Conservation (phyloP, 2,113 vertebrate species). For the Pandion haliaetus region DNA sequence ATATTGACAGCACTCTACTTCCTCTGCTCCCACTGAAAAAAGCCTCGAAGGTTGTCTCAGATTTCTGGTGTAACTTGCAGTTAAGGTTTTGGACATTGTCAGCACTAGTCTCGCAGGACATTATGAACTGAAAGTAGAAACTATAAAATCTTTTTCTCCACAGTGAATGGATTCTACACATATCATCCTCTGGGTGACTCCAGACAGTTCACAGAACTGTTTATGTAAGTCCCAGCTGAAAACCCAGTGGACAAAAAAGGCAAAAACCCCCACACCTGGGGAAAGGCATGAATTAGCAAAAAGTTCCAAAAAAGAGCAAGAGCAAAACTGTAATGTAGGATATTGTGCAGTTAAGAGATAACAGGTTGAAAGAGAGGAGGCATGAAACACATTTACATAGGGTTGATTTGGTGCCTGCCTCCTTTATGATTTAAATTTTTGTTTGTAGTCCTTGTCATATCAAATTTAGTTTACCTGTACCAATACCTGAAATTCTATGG, state of each 20-base stretch:
- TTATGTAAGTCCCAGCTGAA: not conserved
- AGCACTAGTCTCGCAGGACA: not conserved
- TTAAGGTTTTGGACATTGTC: not conserved
- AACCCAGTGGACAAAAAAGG: not conserved
- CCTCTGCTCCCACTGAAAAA: not conserved
- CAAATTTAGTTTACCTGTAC: not conserved
- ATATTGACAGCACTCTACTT: not conserved
- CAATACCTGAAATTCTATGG: not conserved
- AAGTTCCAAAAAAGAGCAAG: not conserved
- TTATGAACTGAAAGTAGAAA: not conserved
- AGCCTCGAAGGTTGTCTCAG: not conserved
- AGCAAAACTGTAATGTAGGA: not conserved
- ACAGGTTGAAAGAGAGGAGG: not conserved
- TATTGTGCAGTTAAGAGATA: not conserved
- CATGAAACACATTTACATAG: not conserved
- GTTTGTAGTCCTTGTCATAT: not conserved
- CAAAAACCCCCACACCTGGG: fast-evolving
- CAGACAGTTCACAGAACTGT: not conserved
- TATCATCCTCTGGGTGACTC: not conserved
- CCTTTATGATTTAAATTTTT: not conserved
- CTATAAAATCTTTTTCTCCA: not conserved
- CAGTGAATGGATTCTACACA: not conserved
- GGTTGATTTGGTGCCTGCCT: not conserved
- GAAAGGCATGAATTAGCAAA: not conserved
- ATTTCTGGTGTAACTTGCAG: not conserved